Evolutionary conservation across 1,140 invertebrate genomes (phyloP).

Genomic region (Drosophila hydei): DNA sequence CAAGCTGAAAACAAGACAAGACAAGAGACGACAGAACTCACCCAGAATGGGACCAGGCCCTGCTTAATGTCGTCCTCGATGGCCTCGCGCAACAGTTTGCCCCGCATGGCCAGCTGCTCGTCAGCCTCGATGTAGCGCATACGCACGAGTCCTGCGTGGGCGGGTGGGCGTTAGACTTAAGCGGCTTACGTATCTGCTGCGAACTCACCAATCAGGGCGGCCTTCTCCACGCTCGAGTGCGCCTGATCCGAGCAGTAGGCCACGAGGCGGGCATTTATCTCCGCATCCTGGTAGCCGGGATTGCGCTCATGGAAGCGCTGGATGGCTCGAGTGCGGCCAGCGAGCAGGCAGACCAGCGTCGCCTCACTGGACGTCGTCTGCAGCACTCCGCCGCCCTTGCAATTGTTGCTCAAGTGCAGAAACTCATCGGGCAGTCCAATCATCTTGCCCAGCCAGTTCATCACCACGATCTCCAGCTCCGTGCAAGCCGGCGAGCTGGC

Average conservation of each 20-base stretch:
- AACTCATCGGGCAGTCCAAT: constrained; percentile 95
- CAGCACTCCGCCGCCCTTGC: constrained; percentile 95
- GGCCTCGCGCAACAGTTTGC: constrained; percentile 91
- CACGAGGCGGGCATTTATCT: constrained; percentile 95
- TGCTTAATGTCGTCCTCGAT: constrained; percentile 92
- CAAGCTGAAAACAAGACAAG: constrained; percentile 29
- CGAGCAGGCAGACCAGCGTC: constrained; percentile 94
- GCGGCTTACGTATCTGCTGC: constrained; percentile 46
- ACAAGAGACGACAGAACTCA: constrained; percentile 84
- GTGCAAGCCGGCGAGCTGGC: constrained; percentile 97
- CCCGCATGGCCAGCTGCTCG: constrained; percentile 92
- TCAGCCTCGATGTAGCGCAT: constrained; percentile 96
- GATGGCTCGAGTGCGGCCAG: constrained; percentile 94
- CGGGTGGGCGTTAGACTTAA: constrained; percentile 29
- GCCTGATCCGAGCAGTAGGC: constrained; percentile 98
- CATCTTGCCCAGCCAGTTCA: constrained; percentile 99
- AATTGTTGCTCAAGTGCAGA: constrained; percentile 89
- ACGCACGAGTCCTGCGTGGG: constrained; percentile 90
- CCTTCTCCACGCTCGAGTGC: constrained; percentile 98
- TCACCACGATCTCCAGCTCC: constrained; percentile 97
- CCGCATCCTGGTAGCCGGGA: constrained; percentile 91
- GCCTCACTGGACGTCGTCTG: constrained; percentile 96
- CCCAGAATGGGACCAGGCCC: constrained; percentile 97
- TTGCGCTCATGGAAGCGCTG: constrained; percentile 87
- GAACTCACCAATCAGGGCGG: constrained; percentile 90